Conservation (phyloP, 1,140 invertebrate genomes). For the Potamilus streckersoni region DNA sequence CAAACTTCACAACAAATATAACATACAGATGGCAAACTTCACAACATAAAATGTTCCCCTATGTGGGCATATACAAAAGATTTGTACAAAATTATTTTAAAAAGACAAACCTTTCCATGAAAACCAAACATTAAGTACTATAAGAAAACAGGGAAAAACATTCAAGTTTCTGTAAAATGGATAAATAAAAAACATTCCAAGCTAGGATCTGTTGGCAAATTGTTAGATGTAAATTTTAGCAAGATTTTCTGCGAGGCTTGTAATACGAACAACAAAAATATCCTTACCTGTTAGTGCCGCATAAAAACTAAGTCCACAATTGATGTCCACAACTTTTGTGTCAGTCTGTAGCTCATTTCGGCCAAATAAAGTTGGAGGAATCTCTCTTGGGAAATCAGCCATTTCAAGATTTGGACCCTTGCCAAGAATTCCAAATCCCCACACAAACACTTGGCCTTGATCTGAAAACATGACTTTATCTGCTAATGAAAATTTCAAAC, state of each 20-base stretch:
- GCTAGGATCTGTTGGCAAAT: too few relatives aligned
- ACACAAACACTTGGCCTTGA: slow-evolving; percentile 85
- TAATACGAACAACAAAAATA: not conserved
- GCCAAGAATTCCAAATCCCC: slow-evolving; percentile 94
- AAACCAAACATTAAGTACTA: too few relatives aligned
- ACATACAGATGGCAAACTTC: too few relatives aligned
- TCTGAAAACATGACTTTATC: slow-evolving; percentile 69
- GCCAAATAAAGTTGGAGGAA: slow-evolving; percentile 87
- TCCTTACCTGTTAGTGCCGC: slow-evolving; percentile 77
- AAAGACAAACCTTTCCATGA: too few relatives aligned
- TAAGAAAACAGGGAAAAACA: too few relatives aligned
- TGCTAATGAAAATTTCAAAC: too few relatives aligned
- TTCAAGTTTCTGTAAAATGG: too few relatives aligned
- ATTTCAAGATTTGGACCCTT: slow-evolving; percentile 82
- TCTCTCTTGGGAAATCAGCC: slow-evolving; percentile 75
- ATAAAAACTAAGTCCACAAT: slow-evolving; percentile 81
- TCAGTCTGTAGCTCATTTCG: slow-evolving; percentile 82
- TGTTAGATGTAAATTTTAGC: not conserved
- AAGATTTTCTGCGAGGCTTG: not conserved
- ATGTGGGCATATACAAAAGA: too few relatives aligned
- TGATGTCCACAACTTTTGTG: slow-evolving; percentile 71
- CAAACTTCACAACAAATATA: too few relatives aligned
- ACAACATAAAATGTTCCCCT: too few relatives aligned
- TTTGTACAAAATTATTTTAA: too few relatives aligned
- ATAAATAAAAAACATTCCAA: too few relatives aligned